These are phyloP conservation scores for Drosophila parabipectinata DNA, from an alignment of 1,140 invertebrate species.

Conservation along the genomic window DNA sequence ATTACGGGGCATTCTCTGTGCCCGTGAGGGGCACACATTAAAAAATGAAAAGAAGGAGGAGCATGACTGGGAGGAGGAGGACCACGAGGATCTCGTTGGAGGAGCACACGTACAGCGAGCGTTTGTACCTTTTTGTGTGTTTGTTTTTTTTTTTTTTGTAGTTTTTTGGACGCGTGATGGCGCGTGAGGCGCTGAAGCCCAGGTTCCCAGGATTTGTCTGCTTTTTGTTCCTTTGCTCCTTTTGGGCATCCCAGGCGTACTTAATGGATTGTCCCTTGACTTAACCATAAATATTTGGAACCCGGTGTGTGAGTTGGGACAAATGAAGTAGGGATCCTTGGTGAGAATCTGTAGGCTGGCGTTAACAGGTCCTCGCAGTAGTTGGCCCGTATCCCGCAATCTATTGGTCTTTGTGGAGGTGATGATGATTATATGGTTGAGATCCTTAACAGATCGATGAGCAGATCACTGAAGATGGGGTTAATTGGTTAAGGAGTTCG, in stretches of 20 bases:
- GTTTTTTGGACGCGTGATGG: constrained; percentile 68
- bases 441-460: constrained; percentile 16
- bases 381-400: constrained; percentile 10
- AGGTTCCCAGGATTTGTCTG: constrained; percentile 40
- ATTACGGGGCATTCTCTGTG: constrained; percentile 57
- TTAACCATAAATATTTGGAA: constrained; percentile 72
- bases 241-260: constrained; percentile 43
- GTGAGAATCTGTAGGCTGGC: constrained; percentile 74
- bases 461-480: neutral
- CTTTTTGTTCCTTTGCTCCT: constrained; percentile 22
- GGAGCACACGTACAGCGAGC: constrained; percentile 67
- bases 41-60: constrained; percentile 10
- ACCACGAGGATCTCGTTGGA: constrained; percentile 41
- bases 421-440: constrained; percentile 43
- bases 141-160: constrained; percentile 23
- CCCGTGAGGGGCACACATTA: constrained; percentile 15
- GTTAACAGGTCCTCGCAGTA: constrained; percentile 61
- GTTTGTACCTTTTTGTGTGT: constrained; percentile 56
- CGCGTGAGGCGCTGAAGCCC: constrained; percentile 64
- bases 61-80: constrained; percentile 9
- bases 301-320: constrained; percentile 60
- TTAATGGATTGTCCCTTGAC: constrained; percentile 71
- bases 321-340: constrained; percentile 58
- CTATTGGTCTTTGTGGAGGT: constrained; percentile 28
- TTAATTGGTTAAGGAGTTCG: constrained; percentile 8